Conservation (phyloP, 1,140 invertebrate genomes). For the Phocides pigmalion region DNA sequence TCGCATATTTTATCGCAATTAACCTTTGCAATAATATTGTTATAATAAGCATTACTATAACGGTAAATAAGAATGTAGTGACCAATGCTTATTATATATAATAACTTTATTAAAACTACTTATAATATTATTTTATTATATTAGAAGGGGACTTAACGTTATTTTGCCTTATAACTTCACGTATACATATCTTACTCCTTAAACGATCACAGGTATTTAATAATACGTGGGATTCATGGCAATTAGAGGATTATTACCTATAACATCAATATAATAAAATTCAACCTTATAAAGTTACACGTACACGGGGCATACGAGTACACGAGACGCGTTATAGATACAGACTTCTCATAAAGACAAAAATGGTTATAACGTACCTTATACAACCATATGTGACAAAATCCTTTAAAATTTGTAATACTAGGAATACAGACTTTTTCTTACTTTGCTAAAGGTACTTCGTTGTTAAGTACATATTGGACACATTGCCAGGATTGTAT, state of each 20-base stretch:
- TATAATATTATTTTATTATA: no score
- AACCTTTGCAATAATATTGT: no score
- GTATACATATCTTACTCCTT: neutral
- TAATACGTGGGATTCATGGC: slow-evolving; percentile 4
- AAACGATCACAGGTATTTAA: slow-evolving; percentile 3
- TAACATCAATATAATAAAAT: slow-evolving; percentile 9
- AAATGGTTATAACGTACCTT: neutral
- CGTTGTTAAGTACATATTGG: neutral
- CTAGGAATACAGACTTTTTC: neutral
- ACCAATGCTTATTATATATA: no score
- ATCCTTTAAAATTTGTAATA: neutral
- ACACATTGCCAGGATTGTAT: neutral
- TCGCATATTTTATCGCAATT: no score
- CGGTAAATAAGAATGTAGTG: no score
- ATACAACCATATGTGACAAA: neutral
- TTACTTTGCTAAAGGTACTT: neutral
- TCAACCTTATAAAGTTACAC: neutral
- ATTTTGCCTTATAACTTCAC: neutral
- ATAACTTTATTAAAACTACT: neutral
- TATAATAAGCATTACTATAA: no score
- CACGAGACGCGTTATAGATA: neutral
- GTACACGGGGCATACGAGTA: no score
- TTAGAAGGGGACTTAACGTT: neutral
- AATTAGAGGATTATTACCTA: slow-evolving; percentile 19
- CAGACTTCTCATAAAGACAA: slow-evolving; percentile 11